Base-by-base conservation (phyloP, 2,888 invertebrate genomes). In the Trissolcus japonicus region DNA sequence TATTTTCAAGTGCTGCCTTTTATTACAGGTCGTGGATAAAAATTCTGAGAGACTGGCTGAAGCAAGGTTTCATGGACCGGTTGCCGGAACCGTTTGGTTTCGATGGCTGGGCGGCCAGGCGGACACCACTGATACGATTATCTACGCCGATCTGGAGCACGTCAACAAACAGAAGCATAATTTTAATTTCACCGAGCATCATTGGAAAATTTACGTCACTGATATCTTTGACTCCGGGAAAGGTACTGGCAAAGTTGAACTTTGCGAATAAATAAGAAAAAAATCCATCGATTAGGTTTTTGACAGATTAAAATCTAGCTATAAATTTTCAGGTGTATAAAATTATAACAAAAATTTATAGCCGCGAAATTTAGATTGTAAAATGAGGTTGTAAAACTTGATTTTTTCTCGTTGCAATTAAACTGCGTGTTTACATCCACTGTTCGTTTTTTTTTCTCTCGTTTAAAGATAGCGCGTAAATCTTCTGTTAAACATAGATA, bases 151-250 rank as follows among this genome's bases (percentile, higher is more conserved):
- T 89, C 90, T 97, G 55, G 94, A 94, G 84, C 94, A 95, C 82
- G 91, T 93, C 0, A 91, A 92, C 77, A 91, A 90, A 85, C 91
- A 89, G 77, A 91, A 90, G 3, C 90, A 90, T 21, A 35, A 88
- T 62, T 82, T 87, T 1, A 90, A 91, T 56, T 92, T 91, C 59
- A 95, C 95, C 0, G 92, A 94, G 84, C 96, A 97, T 86, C 92
- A 92, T 66, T 97, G 97, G 97, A 95, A 96, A 85, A 92, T 97
- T 63, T 96, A 94, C 85, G 95, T 95, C 17, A 97, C 97, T 0
- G 97, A 97, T 85, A 95, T 96, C 79, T 93, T 96, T 53, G 95
- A 96, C 83, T 91, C 93, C 0, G 94, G 92, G 80, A 92, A 92
- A 82, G 90, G 90, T 90, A 74, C 72, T 68, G 46, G 21, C 11